A percentile compares a stretch with the other conserved stretches of the same genome.
Conservation (phyloP, 2,113 vertebrate genomes). For the Sus scrofa region T2T-Sscrofa CM000819.6:3149501-3150000, state of each 20-base stretch:
- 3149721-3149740: neutral
- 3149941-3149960: accelerated
- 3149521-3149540: no score
- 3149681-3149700: neutral
- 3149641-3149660: neutral
- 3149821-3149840: accelerated
- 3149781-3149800: accelerated
- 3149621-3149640: no score
- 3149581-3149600: no score
- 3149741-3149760: neutral
- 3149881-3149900: accelerated
- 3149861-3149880: accelerated
- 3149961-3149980: accelerated
- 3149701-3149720: neutral
- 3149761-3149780: neutral
- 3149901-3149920: no score
- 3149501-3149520: neutral
- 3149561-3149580: neutral
- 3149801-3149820: accelerated
- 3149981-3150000: neutral
- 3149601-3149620: neutral
- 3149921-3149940: neutral
- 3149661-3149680: neutral
- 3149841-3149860: neutral
- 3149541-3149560: no score